These are phyloP conservation scores for Leptinotarsa tumamoca DNA, from an alignment of 2,888 invertebrate genomes.

Conservation along the genomic window DNA sequence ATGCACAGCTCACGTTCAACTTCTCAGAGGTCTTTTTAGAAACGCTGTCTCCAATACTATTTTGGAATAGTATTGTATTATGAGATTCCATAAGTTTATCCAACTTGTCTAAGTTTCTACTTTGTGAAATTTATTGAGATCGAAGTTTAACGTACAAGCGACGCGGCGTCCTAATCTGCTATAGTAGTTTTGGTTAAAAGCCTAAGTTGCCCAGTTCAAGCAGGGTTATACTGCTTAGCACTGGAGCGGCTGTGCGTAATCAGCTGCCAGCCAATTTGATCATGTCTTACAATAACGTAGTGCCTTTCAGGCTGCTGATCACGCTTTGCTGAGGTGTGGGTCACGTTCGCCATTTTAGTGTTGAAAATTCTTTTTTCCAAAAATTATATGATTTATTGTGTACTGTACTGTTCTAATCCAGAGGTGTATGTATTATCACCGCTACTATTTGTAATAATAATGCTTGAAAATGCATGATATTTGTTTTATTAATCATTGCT, in stretches of 20 bases:
- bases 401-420: conserved; percentile 70
- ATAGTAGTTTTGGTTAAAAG: conserved; percentile 56
- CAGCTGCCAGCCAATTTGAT: conserved; percentile 64
- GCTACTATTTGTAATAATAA: conserved; percentile 88
- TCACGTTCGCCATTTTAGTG: conserved; percentile 57
- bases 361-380: conserved; percentile 54
- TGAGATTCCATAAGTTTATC: not conserved
- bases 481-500: conserved; percentile 78
- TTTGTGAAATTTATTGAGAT: not conserved
- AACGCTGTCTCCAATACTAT: not conserved
- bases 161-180: conserved; percentile 44
- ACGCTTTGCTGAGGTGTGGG: conserved; percentile 66
- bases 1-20: conserved; percentile 37
- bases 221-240: conserved; percentile 49
- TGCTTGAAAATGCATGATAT: conserved; percentile 89
- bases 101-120: not conserved
- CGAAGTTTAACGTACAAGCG: conserved; percentile 32
- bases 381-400: conserved; percentile 65
- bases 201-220: conserved; percentile 51
- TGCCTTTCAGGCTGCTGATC: conserved; percentile 68
- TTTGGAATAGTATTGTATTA: not conserved
- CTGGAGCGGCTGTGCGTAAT: conserved; percentile 63
- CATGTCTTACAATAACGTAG: conserved; percentile 62
- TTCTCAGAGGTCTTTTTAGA: conserved; percentile 18
- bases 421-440: conserved; percentile 71